phyloP scores from a whole-genome alignment of 2,113 vertebrate genomes.

The Martes martes region DNA sequence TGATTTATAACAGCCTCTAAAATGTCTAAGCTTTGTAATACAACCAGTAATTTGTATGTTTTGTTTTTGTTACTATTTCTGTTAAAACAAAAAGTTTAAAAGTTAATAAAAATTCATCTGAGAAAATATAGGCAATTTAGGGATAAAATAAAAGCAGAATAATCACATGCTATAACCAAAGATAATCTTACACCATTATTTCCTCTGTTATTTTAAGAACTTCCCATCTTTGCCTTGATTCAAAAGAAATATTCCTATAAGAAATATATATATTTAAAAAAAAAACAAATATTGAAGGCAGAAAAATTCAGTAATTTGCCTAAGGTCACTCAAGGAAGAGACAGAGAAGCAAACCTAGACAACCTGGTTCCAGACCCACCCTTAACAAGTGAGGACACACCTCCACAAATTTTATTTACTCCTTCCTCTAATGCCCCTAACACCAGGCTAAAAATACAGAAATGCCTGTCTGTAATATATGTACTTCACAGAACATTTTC shows the following conservation, averaged over 20 bases:
- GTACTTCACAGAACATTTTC: background rate
- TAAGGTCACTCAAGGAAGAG: background rate
- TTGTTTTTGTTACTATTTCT: constrained; percentile 57
- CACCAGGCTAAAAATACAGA: background rate
- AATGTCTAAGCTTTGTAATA: constrained; percentile 23
- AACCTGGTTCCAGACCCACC: background rate
- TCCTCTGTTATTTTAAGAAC: constrained; percentile 48
- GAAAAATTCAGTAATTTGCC: constrained; percentile 1
- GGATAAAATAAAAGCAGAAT: constrained; percentile 44
- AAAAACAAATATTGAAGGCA: background rate
- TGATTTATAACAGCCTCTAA: constrained; percentile 8
- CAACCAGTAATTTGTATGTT: constrained; percentile 51
- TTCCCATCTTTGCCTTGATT: background rate
- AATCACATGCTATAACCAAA: constrained; percentile 47
- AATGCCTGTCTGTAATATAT: background rate
- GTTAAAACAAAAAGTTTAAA: constrained; percentile 51
- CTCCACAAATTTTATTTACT: background rate
- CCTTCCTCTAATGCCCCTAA: background rate
- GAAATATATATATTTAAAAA: background rate
- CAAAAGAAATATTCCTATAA: background rate
- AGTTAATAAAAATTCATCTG: constrained; percentile 64
- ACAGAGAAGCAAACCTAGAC: background rate
- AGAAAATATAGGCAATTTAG: constrained; percentile 46
- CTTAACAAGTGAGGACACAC: background rate
- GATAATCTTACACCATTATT: constrained; percentile 40